These are phyloP conservation scores for Morone chrysops DNA, from an alignment of 2,113 vertebrate genomes.

Conservation along the genomic window DNA sequence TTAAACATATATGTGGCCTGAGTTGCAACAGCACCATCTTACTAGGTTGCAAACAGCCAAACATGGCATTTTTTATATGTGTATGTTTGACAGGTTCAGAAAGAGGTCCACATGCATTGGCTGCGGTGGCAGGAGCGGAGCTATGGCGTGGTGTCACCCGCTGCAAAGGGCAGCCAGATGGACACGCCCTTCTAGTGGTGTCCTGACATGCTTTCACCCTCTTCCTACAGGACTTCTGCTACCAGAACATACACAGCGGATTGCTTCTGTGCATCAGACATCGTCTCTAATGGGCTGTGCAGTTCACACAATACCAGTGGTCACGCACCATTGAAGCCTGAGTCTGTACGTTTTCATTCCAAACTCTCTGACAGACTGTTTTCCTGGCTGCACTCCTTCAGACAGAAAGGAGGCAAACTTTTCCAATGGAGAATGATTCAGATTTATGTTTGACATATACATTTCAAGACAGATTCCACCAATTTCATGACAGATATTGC, in stretches of 20 bases:
- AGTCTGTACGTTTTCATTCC: conserved; percentile 27
- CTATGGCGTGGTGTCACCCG: conserved; percentile 81
- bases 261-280: background rate
- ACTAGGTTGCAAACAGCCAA: background rate
- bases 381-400: conserved; percentile 13
- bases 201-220: background rate
- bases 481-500: background rate
- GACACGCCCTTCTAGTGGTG: conserved; percentile 83
- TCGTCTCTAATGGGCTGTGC: conserved; percentile 8
- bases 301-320: background rate
- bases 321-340: background rate
- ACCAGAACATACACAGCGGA: background rate
- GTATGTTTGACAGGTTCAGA: conserved; percentile 80
- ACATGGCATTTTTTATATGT: background rate
- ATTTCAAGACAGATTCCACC: background rate
- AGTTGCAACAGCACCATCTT: background rate
- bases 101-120: conserved; percentile 82
- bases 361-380: background rate
- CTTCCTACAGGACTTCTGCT: background rate
- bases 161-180: conserved; percentile 85
- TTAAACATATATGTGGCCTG: background rate
- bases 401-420: conserved; percentile 5
- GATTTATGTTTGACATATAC: conserved; percentile 14
- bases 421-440: background rate
- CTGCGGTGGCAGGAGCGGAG: conserved; percentile 82